These are phyloP conservation scores for Copidosoma aretas DNA, from an alignment of 2,888 invertebrate genomes.

Conservation along the genomic window DNA sequence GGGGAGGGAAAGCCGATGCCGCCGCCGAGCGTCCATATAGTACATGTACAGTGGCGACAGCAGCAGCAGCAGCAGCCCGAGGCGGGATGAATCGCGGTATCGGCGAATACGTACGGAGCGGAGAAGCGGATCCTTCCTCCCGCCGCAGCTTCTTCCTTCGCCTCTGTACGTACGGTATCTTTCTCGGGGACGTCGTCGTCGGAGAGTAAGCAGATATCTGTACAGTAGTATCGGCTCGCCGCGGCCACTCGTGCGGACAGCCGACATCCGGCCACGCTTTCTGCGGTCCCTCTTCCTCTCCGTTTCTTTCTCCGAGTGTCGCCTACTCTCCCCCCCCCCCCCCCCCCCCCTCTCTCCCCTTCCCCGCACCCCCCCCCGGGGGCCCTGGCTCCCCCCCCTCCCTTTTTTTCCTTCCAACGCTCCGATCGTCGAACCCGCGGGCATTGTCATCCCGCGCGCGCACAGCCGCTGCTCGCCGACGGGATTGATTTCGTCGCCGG, in stretches of 20 bases:
- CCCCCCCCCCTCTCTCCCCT: background rate
- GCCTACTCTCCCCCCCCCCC: background rate
- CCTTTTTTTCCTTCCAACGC: no score
- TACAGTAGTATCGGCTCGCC: conserved; percentile 34
- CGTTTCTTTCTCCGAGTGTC: conserved; percentile 1
- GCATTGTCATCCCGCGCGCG: no score
- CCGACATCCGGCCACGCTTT: conserved; percentile 59
- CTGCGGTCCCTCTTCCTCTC: conserved; percentile 49
- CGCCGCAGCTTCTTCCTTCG: background rate
- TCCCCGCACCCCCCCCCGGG: no score
- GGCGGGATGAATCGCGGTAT: conserved; percentile 39
- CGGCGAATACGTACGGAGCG: conserved; percentile 17
- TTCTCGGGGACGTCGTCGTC: conserved; percentile 32
- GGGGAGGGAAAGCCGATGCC: no score
- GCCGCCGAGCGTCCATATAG: no score
- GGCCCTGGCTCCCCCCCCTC: no score
- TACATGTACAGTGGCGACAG: no score
- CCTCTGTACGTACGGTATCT: no score
- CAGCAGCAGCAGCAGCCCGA: no score
- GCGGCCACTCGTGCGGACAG: conserved; percentile 51
- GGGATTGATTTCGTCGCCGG: no score
- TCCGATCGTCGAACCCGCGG: no score
- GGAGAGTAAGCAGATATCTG: conserved; percentile 24
- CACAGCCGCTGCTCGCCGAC: no score
- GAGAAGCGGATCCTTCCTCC: conserved; percentile 5